These are phyloP conservation scores for Drosophila ironensis DNA, from an alignment of 1,140 invertebrate genomes.

Conservation along the genomic window DNA sequence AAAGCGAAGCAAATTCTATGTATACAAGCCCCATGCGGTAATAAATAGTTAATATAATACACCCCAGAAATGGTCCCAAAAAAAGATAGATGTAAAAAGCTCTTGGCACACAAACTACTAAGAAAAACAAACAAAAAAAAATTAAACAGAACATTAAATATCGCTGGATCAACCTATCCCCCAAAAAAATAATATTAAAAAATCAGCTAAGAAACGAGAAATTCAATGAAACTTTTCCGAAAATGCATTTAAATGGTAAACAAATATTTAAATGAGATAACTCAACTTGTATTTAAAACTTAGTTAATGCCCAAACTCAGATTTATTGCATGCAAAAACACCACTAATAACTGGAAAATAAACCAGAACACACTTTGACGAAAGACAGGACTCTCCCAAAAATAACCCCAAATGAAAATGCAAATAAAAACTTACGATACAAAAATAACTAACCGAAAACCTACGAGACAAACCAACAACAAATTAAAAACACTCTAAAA, in stretches of 20 bases:
- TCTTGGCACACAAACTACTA: constrained; percentile 26
- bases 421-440: neutral
- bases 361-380: constrained; percentile 12
- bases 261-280: constrained; percentile 64
- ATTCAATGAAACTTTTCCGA: constrained; percentile 65
- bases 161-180: constrained; percentile 17
- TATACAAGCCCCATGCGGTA: neutral
- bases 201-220: constrained; percentile 31
- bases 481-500: neutral
- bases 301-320: constrained; percentile 56
- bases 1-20: neutral
- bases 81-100: constrained; percentile 28
- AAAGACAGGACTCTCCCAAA: constrained; percentile 20
- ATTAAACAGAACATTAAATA: constrained; percentile 22
- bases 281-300: constrained; percentile 68
- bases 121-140: constrained; percentile 5
- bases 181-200: constrained; percentile 1
- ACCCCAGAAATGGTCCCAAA: neutral
- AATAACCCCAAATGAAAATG: neutral
- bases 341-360: constrained; percentile 17
- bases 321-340: constrained; percentile 18
- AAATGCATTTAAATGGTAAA: constrained; percentile 74
- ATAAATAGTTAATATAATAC: neutral
- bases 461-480: constrained; percentile 6
- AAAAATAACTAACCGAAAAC: neutral